Evolutionary conservation across 2,797 vertebrate genomes (phyloP).

Genomic region (Myoxocephalus aenaeus): DNA sequence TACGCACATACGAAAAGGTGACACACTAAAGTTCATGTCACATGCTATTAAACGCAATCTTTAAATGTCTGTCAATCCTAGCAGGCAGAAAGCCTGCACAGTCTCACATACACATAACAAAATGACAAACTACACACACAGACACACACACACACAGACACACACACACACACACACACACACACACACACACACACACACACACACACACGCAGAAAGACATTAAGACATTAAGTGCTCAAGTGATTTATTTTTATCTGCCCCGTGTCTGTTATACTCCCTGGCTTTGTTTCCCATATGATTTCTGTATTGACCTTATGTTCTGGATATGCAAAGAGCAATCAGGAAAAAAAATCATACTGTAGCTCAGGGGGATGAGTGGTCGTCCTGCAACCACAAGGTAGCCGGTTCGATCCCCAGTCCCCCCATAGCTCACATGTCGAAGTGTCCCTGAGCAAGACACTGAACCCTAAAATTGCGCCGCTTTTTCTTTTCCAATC

Average conservation of each 20-base stretch:
- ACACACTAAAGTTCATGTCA: not conserved
- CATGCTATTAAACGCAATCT: constrained; percentile 13
- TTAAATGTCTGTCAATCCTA: constrained; percentile 28
- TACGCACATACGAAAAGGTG: not conserved
- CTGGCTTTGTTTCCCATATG: constrained; percentile 32
- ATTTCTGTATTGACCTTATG: constrained; percentile 19
- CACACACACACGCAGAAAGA: constrained; percentile 22
- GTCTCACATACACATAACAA: constrained; percentile 29
- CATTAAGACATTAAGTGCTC: constrained; percentile 23
- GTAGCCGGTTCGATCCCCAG: too few relatives aligned
- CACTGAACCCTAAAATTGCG: too few relatives aligned
- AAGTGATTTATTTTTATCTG: constrained; percentile 30
- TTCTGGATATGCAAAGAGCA: constrained; percentile 12
- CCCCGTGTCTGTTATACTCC: constrained; percentile 6
- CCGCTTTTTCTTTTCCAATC: constrained; percentile 23
- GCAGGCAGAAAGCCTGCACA: constrained; percentile 26
- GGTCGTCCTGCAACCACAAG: too few relatives aligned
- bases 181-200: constrained; percentile 4
- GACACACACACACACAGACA: not conserved
- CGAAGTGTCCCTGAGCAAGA: too few relatives aligned
- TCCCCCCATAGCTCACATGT: too few relatives aligned
- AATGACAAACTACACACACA: not conserved
- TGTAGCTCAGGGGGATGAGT: too few relatives aligned
- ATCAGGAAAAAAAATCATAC: not conserved
- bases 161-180: not conserved